Base-by-base conservation (phyloP, 2,888 invertebrate species). In the Idaea straminata region DNA sequence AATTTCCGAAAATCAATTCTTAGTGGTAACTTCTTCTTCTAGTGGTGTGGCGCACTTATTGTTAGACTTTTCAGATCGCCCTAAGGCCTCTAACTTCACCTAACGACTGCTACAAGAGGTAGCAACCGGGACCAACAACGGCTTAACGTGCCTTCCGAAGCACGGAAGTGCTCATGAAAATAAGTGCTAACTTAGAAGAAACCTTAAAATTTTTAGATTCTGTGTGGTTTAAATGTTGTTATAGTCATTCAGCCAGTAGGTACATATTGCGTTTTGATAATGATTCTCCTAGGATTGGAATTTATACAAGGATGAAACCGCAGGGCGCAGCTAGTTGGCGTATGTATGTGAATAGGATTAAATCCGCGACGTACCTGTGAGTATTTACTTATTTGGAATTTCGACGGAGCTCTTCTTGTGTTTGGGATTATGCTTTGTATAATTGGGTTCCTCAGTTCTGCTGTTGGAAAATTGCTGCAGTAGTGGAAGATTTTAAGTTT, bases 121-220 rank as follows among this genome's bases (percentile, higher is more conserved):
- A 38, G 1, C 38, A 38, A 38, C 38, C 38, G 36, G 6, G 36
- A 36, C 36, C 36, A 36, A 6, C 36, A 36, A 6, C 6, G 4
- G 38, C 38, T 38, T 38, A 38, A 38, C 38, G 38, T 38, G 6
- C 6, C 6, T 5, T 38, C 6, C 38, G 38, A 38, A 38, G 38
- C 38, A 38, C 38, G 6, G 13, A 5, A 6, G 6, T 5, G 36
- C 4, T 36, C 36, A 6, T 5, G 36, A 36, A 36, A 36, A 36
- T 36, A 6, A 5, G 6, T 36, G 6, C 5, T 36, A 6, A 36
- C 36, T 6, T 74, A 74, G 73, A 72, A 65, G 67, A 67, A 72
- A 72, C 68, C 65, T 71, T 79, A 75, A 78, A 74, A 69, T 57
- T 68, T n/a, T 70, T 70, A 72, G 73, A 79, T 72, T 72, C 75